phyloP scores from a whole-genome alignment of 2,113 vertebrate species.

The Brachirus orientalis region DNA sequence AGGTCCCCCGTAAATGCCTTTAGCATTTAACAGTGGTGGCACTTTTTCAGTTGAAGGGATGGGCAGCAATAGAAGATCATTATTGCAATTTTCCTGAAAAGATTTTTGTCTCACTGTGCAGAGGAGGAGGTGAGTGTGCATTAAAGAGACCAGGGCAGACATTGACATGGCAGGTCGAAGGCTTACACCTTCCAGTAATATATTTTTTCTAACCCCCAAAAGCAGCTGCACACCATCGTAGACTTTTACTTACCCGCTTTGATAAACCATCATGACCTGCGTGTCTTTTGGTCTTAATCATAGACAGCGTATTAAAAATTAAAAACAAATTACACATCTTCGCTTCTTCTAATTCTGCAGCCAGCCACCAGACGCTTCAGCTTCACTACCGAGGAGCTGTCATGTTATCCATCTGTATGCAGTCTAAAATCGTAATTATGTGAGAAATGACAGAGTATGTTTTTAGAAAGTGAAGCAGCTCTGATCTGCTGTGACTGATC shows the following conservation, averaged over 20 bases:
- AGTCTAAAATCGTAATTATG: no score
- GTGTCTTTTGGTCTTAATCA: no score
- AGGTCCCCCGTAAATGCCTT: constrained; percentile 38
- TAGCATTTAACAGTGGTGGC: constrained; percentile 53
- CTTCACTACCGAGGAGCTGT: no score
- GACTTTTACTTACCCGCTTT: no score
- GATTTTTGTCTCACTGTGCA: constrained; percentile 52
- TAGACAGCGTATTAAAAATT: no score
- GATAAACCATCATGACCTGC: no score
- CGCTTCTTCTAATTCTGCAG: no score
- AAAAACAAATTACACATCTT: no score
- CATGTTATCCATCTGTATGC: no score
- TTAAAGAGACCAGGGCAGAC: constrained; percentile 37
- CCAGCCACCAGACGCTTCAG: no score
- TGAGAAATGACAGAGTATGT: no score
- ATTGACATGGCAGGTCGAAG: constrained; percentile 5
- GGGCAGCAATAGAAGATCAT: constrained; percentile 61
- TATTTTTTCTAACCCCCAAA: no score
- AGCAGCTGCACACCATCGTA: neutral
- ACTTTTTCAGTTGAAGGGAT: constrained; percentile 43
- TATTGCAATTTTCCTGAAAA: constrained; percentile 66
- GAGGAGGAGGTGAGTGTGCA: constrained; percentile 51
- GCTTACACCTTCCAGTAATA: constrained; percentile 14
- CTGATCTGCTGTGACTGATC: constrained; percentile 20
- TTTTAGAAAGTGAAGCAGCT: constrained; percentile 16